Conservation (phyloP, 2,888 invertebrate species). For the Orthosia gracilis region DNA sequence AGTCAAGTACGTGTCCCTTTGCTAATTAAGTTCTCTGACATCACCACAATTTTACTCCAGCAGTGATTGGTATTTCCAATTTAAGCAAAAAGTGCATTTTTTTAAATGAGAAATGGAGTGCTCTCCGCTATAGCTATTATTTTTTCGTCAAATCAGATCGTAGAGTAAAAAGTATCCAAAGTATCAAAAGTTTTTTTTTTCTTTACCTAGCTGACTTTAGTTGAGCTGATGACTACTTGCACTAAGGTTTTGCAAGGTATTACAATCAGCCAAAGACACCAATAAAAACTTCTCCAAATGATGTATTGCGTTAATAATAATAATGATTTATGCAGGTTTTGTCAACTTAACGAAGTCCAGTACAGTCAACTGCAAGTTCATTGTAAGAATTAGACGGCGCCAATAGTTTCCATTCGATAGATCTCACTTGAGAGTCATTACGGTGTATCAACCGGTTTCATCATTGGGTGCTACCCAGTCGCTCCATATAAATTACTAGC, state of each 20-base stretch:
- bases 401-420: background rate
- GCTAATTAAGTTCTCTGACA: background rate
- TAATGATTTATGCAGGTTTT: slow-evolving; percentile 42
- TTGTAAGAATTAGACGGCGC: too few relatives aligned
- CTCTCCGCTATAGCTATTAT: background rate
- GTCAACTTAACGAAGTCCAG: slow-evolving; percentile 42
- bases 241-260: slow-evolving; percentile 2
- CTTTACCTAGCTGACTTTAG: background rate
- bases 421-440: background rate
- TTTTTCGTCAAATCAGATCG: background rate
- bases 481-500: background rate
- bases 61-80: background rate
- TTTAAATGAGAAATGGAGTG: background rate
- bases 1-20: background rate
- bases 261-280: slow-evolving; percentile 11
- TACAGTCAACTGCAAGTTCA: slow-evolving; percentile 5
- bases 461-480: background rate
- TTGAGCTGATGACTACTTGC: background rate
- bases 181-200: background rate
- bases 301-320: slow-evolving; percentile 25
- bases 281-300: slow-evolving; percentile 13
- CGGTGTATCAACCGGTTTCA: background rate
- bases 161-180: too few relatives aligned
- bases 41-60: background rate
- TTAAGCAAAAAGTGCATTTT: background rate